Percentiles rank a stretch among this genome's conserved stretches.
Evolutionary conservation across 2,113 vertebrate species (phyloP).

Genomic region (Poeciliopsis retropinna): DNA sequence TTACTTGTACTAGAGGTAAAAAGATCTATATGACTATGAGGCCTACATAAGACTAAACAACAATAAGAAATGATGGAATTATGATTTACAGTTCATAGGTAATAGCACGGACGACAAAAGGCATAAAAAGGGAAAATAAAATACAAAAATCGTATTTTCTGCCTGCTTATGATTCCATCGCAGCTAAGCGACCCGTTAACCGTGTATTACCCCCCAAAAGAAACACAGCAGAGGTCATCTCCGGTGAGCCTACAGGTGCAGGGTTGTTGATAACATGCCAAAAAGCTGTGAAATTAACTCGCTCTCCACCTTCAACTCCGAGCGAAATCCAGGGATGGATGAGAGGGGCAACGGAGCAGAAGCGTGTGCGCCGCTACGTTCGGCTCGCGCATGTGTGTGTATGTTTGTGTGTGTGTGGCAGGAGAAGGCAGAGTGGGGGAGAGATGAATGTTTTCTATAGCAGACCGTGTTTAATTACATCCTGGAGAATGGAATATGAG

Average conservation of each 20-base stretch:
- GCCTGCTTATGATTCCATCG: constrained; percentile 55
- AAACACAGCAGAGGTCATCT: constrained; percentile 26
- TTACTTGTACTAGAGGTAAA: neutral
- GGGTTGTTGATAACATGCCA: constrained; percentile 37
- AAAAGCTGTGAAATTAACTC: constrained; percentile 67
- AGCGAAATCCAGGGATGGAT: constrained; percentile 30
- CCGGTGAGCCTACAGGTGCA: neutral
- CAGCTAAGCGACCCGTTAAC: constrained; percentile 54
- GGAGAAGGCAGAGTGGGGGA: constrained; percentile 33
- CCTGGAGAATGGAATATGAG: constrained; percentile 57
- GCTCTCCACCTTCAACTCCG: constrained; percentile 50
- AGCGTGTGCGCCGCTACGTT: neutral
- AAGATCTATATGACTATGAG: neutral
- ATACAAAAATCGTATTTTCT: constrained; percentile 56
- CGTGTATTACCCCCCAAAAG: constrained; percentile 26
- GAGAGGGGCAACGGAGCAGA: constrained; percentile 6
- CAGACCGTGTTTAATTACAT: constrained; percentile 65
- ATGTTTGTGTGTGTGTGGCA: neutral
- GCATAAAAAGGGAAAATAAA: constrained; percentile 26
- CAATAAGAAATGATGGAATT: neutral
- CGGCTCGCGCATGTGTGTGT: neutral
- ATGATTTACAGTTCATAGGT: constrained; percentile 26
- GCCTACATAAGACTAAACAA: too few species aligned
- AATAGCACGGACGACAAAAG: constrained; percentile 17
- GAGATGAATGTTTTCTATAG: constrained; percentile 52